Evolutionary conservation across 2,888 invertebrate species (phyloP).

Genomic region (Neoascia interrupta): DNA sequence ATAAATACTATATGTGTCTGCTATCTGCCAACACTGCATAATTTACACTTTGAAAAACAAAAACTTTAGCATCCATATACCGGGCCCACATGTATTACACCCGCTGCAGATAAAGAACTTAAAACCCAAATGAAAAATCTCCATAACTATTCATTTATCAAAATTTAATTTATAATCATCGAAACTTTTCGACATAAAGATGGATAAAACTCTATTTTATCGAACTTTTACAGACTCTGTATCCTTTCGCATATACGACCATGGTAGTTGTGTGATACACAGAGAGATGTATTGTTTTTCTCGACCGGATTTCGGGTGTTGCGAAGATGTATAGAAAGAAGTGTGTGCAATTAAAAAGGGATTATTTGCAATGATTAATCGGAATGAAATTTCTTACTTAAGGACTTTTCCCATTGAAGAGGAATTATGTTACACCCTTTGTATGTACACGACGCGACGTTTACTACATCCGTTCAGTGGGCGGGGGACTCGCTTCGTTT

Average conservation of each 20-base stretch:
- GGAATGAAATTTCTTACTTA: slow-evolving; percentile 60
- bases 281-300: slow-evolving; percentile 57
- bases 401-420: slow-evolving; percentile 20
- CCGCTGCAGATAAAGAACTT: neutral
- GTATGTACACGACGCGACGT: neutral
- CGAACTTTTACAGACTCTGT: slow-evolving; percentile 7
- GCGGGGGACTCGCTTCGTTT: neutral
- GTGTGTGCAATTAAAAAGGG: slow-evolving; percentile 64
- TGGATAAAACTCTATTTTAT: slow-evolving; percentile 23
- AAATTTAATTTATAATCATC: slow-evolving; percentile 65
- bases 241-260: neutral
- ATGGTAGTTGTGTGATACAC: no score
- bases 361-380: slow-evolving; percentile 66
- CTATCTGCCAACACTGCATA: slow-evolving; percentile 30
- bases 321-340: slow-evolving; percentile 32
- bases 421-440: slow-evolving; percentile 45
- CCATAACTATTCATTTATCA: slow-evolving; percentile 60
- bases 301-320: neutral
- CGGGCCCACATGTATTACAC: neutral
- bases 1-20: neutral
- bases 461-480: neutral
- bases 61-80: slow-evolving; percentile 24
- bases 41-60: slow-evolving; percentile 27
- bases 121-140: slow-evolving; percentile 41
- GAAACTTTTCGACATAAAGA: slow-evolving; percentile 51